phyloP scores from a whole-genome alignment of 1,140 invertebrate species.

The Belonocnema kinseyi region DNA sequence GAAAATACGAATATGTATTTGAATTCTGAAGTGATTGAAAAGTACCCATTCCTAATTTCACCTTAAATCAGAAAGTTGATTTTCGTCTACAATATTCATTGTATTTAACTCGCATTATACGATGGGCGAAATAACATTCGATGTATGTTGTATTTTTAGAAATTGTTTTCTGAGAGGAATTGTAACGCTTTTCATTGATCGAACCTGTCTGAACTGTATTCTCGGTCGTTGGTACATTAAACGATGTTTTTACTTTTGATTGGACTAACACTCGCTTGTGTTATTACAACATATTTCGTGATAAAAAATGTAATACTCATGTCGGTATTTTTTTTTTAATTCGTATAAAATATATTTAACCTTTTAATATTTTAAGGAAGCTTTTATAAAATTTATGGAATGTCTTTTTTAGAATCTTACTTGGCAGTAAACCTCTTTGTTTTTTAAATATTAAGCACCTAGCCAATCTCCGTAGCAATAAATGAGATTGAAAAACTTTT shows the following conservation, averaged over 20 bases:
- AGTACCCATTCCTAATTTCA: conserved; percentile 34
- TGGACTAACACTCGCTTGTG: conserved; percentile 6
- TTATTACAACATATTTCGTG: conserved; percentile 3
- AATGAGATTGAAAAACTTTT: conserved; percentile 28
- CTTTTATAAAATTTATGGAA: too few species aligned
- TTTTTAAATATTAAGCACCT: conserved; percentile 4
- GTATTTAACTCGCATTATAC: conserved; percentile 36
- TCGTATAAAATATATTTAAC: too few species aligned
- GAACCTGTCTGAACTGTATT: conserved; percentile 4
- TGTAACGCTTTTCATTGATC: neutral
- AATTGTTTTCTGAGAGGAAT: neutral
- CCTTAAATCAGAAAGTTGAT: conserved; percentile 15
- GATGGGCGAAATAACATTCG: conserved; percentile 25
- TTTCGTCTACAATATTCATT: neutral
- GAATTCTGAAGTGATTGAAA: conserved; percentile 35
- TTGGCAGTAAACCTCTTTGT: neutral
- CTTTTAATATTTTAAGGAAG: too few species aligned
- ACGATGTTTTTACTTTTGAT: conserved; percentile 20
- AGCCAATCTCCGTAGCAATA: neutral
- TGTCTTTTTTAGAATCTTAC: neutral
- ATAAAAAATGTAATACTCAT: conserved; percentile 1
- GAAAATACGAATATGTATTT: conserved; percentile 36
- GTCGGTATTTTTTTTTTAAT: neutral
- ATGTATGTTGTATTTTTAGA: conserved; percentile 27
- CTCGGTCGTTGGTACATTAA: conserved; percentile 1